phyloP scores from a whole-genome alignment of 2,113 vertebrate genomes.

The Podarcis raffonei region DNA sequence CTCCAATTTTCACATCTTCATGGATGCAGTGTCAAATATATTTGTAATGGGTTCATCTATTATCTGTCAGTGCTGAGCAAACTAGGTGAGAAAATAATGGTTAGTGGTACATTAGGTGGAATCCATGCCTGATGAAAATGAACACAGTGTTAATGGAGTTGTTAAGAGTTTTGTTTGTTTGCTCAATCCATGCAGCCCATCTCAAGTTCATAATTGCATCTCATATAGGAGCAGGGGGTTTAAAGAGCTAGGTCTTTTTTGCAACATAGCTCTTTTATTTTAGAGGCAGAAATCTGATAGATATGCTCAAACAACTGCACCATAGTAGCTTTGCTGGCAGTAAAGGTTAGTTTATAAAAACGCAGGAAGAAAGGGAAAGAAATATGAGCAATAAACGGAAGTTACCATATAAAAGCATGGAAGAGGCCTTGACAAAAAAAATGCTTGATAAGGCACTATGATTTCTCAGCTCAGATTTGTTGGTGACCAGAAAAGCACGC shows the following conservation, averaged over 20 bases:
- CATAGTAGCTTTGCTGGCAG: not conserved
- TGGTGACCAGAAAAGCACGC: not conserved
- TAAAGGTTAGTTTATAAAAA: constrained; percentile 3
- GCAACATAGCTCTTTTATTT: constrained; percentile 1
- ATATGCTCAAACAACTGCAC: constrained; percentile 10
- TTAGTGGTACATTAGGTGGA: constrained; percentile 62
- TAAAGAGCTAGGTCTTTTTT: not conserved
- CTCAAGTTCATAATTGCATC: constrained; percentile 36
- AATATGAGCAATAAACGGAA: not conserved
- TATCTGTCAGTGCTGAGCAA: constrained; percentile 65
- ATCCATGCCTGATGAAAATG: constrained; percentile 58
- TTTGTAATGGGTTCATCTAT: constrained; percentile 75
- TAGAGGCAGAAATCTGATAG: constrained; percentile 27
- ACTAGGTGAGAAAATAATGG: constrained; percentile 73
- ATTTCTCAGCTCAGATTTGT: not conserved
- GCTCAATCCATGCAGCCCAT: constrained; percentile 43
- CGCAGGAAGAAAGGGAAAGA: not conserved
- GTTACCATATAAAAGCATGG: not conserved
- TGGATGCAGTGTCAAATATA: constrained; percentile 67
- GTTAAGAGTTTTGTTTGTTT: constrained; percentile 51
- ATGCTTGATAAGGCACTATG: not conserved
- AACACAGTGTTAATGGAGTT: constrained; percentile 44
- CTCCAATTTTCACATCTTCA: constrained; percentile 65
- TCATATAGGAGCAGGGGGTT: not conserved
- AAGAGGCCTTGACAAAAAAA: not conserved